Percentiles rank a stretch among this genome's conserved stretches.
phyloP scores from a whole-genome alignment of 1,140 invertebrate species.

The Pygmarrhopalites habei region DNA sequence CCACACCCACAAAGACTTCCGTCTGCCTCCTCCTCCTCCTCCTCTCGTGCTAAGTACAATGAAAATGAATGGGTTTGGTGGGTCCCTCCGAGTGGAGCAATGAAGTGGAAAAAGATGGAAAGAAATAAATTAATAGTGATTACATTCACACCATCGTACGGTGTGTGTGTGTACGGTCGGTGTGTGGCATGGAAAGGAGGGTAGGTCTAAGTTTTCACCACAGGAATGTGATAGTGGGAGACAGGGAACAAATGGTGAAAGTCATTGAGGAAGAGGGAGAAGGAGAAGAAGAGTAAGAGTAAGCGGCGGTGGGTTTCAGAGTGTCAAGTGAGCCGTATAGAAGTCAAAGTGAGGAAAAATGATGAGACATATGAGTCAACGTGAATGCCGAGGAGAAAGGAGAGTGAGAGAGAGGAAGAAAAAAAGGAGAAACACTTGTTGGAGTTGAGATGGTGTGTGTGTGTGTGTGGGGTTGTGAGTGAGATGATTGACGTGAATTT shows the following conservation, averaged over 20 bases:
- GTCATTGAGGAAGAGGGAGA: conserved; percentile 19
- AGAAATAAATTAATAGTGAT: conserved; percentile 26
- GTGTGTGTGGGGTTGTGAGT: background rate
- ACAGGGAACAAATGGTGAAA: conserved; percentile 30
- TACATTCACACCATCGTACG: background rate
- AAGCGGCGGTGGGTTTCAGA: background rate
- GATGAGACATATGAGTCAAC: conserved; percentile 20
- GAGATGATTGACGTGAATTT: conserved; percentile 36
- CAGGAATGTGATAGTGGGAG: background rate
- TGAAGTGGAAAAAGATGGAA: background rate
- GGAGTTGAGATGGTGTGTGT: background rate
- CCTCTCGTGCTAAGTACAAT: too few species aligned
- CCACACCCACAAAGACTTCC: too few species aligned
- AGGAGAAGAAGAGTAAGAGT: conserved; percentile 15
- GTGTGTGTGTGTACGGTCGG: background rate
- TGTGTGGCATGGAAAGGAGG: background rate
- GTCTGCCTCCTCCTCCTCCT: too few species aligned
- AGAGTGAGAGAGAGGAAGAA: conserved; percentile 11
- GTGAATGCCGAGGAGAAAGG: conserved; percentile 16
- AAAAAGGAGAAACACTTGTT: conserved; percentile 16
- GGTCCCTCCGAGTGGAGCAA: background rate
- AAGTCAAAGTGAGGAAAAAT: conserved; percentile 16
- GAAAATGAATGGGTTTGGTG: background rate
- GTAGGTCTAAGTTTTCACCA: background rate
- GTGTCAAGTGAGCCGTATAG: conserved; percentile 5